Conservation (phyloP, 2,797 vertebrate species). For the Somateria mollissima region DNA sequence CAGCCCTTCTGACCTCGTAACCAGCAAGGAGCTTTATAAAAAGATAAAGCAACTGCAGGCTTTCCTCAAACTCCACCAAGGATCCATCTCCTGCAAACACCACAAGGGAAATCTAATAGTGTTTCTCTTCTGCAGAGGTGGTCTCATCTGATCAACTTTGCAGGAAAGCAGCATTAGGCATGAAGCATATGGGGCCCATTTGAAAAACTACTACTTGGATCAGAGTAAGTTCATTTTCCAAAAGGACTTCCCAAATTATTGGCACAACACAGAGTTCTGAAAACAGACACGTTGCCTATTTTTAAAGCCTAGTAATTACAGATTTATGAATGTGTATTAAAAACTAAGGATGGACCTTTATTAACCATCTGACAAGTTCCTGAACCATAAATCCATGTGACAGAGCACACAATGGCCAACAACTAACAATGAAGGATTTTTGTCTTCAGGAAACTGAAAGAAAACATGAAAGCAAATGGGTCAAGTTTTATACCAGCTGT, state of each 20-base stretch:
- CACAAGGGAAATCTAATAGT: background rate
- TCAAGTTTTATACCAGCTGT: background rate
- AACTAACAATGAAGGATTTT: background rate
- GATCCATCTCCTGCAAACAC: background rate
- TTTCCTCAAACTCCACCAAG: background rate
- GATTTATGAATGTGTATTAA: background rate
- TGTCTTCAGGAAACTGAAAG: background rate
- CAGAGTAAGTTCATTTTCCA: background rate
- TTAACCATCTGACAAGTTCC: background rate
- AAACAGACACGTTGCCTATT: background rate
- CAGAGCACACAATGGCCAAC: background rate
- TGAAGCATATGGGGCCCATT: background rate
- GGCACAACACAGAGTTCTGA: background rate
- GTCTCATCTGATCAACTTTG: background rate
- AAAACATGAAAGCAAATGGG: conserved; percentile 12
- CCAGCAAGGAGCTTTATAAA: background rate
- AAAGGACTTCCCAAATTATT: background rate
- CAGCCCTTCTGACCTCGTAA: background rate
- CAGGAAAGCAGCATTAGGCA: background rate
- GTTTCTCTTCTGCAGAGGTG: background rate
- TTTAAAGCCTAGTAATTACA: background rate
- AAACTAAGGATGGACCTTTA: background rate
- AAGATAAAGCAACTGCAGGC: background rate
- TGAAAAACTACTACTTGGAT: background rate
- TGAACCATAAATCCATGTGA: background rate